Evolutionary conservation across 2,888 invertebrate genomes (phyloP).

Genomic region (Liodrosophila aerea): DNA sequence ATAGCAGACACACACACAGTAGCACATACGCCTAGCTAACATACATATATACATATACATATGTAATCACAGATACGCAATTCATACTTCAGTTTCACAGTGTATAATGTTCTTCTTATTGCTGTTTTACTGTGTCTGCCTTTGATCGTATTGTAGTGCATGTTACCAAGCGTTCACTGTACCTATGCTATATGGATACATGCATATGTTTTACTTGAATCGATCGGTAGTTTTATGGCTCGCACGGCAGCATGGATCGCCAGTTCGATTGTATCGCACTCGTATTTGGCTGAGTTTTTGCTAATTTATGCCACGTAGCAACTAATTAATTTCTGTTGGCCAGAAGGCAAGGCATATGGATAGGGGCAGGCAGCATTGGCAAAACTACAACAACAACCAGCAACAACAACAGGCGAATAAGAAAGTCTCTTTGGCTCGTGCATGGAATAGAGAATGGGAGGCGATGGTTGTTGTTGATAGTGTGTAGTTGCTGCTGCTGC

Average conservation of each 20-base stretch:
- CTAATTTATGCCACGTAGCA: slow-evolving; percentile 75
- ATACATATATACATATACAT: too few species aligned
- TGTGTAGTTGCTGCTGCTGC: slow-evolving; percentile 1
- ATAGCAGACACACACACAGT: too few species aligned
- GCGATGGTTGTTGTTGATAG: slow-evolving; percentile 5
- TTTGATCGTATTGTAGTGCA: too few species aligned
- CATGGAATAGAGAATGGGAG: slow-evolving; percentile 56
- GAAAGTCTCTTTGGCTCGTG: slow-evolving; percentile 64
- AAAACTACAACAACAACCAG: slow-evolving; percentile 24
- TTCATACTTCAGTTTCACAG: too few species aligned
- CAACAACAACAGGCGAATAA: slow-evolving; percentile 43
- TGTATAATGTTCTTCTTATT: too few species aligned
- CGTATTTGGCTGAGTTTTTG: slow-evolving; percentile 31
- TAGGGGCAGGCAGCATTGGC: slow-evolving; percentile 44
- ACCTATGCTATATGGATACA: too few species aligned
- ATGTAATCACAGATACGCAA: too few species aligned
- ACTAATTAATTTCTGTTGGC: slow-evolving; percentile 73
- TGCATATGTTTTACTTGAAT: background rate
- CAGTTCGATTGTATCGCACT: slow-evolving; percentile 3
- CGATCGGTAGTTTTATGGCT: slow-evolving; percentile 1
- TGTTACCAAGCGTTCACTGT: too few species aligned
- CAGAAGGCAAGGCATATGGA: slow-evolving; percentile 47
- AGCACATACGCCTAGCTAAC: too few species aligned
- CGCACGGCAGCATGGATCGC: background rate
- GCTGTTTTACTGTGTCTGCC: too few species aligned